Evolutionary conservation across 2,113 vertebrate genomes (phyloP), one percentile per base, ranked within the genome.

Genomic region (Trogon melanurus): DNA sequence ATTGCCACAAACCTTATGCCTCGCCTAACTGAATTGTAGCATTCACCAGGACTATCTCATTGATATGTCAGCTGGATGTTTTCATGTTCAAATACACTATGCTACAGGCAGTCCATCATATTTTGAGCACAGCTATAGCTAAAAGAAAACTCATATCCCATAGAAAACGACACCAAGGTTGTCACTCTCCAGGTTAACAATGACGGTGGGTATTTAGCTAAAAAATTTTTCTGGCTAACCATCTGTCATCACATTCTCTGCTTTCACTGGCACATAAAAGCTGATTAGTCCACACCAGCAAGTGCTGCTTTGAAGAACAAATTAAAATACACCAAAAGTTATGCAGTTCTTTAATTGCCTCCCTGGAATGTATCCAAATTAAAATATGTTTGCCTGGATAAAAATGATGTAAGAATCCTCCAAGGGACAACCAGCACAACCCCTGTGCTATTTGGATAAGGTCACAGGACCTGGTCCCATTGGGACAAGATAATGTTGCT

Each of bases 231-330:
- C 91, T 96, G 58, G 67, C 74, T 94, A 80, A 65, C 94, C 95
- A 96, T 97, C 95, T 97, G 95, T 96, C 91, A 88, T 79, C 60
- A 36, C 44, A 78, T 93, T 91, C 81, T 93, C 25, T 91, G 74
- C 85, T 88, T 95, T 95, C 79, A 45, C 58, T 89, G 87, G 70
- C 87, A 89, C 81, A 79, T 93, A 95, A 94, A 97, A 94, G 47
- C 85, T 88, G 79, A 96, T 96, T 94, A 97, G 87, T 70, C 85
- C 74, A 79, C 79, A 94, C 93, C 89, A 95, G 91, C 81, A 89
- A 93, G 41, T 73, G 27, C 26, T 85, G 51, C 54, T 96, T 94
- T 93, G 58, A 95, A 87, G 89, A 95, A 73, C 70, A 93, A 95
- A 95, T 91, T 96, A 94, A 93, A 96, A 94, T 78, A 94, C 47